Conservation (phyloP, 2,797 vertebrate genomes). For the Selene dorsalis region DNA sequence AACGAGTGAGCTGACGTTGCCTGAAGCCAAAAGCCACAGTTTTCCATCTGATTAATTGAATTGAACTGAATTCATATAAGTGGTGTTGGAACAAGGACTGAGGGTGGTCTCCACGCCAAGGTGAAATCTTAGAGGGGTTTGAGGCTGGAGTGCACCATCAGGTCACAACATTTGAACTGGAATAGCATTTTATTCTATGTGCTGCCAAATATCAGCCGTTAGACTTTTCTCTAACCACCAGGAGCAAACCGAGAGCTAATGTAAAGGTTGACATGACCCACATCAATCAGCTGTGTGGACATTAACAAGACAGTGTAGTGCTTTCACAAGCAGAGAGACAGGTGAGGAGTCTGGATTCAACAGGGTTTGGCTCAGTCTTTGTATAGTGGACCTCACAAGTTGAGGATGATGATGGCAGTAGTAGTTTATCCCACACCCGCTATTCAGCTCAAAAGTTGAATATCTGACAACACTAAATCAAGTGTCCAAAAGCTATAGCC, state of each 20-base stretch:
- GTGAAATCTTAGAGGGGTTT: background rate
- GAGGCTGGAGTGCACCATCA: constrained; percentile 6
- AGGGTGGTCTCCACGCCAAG: constrained; percentile 1
- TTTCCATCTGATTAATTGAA: constrained; percentile 10
- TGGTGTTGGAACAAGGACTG: background rate
- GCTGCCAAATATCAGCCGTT: background rate
- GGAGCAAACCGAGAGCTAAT: constrained; percentile 32
- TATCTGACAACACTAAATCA: constrained; percentile 59
- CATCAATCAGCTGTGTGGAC: constrained; percentile 57
- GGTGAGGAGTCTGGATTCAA: constrained; percentile 61
- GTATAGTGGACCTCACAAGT: constrained; percentile 55
- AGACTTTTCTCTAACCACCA: constrained; percentile 10
- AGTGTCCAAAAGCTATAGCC: constrained; percentile 21
- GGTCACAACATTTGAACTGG: constrained; percentile 13
- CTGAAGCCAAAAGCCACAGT: background rate
- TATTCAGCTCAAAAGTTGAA: constrained; percentile 36
- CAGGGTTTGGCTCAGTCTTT: constrained; percentile 37
- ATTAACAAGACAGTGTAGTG: constrained; percentile 37
- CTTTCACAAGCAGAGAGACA: constrained; percentile 50
- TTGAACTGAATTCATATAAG: background rate
- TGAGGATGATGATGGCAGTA: constrained; percentile 8
- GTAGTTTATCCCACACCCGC: constrained; percentile 27
- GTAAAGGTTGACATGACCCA: constrained; percentile 25
- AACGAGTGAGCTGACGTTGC: constrained; percentile 4
- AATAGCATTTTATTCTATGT: background rate